Evolutionary conservation across 2,113 vertebrate species (phyloP), one percentile per base, ranked within the genome.

Genomic region (Pomatorhinus ruficollis): DNA sequence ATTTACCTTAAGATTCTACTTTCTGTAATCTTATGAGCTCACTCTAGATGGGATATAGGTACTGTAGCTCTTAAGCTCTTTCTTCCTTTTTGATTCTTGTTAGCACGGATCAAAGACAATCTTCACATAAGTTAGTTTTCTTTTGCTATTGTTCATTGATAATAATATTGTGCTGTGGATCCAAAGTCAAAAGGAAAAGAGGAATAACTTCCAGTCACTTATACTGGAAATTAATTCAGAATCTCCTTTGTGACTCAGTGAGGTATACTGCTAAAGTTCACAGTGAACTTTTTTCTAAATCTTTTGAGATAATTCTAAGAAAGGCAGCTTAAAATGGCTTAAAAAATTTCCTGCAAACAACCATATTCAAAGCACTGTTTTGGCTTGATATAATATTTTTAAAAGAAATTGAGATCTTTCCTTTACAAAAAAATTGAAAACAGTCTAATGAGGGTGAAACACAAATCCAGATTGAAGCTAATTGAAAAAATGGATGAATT

Each of bases 211-310:
- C n/a, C 20, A 50, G 56, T n/a, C 44, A 35, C 19, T 77, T 69
- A 31, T 28, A 30, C 9, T 60, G 25, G 35, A 87, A 87, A n/a
- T 30, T 5, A 63, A 54, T 35, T 53, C 63, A 68, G 23, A 42
- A 65, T 56, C 15, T 59, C 57, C 15, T 37, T 17, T 59, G n/a
- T 59, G 23, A 59, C 24, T 90, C 31, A 53, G 25, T n/a, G 25
- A 79, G 19, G 9, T 57, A 21, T 42, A 54, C 6, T 30, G 12
- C 12, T 84, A 39, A 47, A 78, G 2, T 35, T 59, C 17, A 17
- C 17, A 59, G 9, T 0, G 1, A 42, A 81, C 1, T 10, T 22
- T 4, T 52, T 57, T 28, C 23, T 2, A 16, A 1, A 1, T 16
- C 30, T 37, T 56, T 76, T 44, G 3, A 76, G 18, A 27, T 49